Base-by-base conservation (phyloP, 2,797 vertebrate species). In the Nyctibius grandis region DNA sequence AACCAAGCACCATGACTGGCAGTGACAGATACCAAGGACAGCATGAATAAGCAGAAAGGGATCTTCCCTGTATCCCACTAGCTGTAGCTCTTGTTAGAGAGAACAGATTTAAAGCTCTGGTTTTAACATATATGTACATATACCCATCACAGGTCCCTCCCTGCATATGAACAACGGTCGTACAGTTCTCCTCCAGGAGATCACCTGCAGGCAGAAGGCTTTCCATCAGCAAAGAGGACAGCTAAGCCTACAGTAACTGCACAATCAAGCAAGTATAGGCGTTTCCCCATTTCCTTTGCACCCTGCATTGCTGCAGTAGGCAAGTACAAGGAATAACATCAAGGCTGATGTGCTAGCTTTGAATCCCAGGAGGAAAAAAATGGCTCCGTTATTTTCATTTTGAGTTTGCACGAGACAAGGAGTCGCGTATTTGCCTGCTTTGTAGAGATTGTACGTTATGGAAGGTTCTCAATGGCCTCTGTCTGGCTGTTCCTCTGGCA, bases 381-480 rank as follows among this genome's bases (percentile, higher is more conserved):
- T 0, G 1, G 6, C 22, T 69, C 19, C 0, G 1, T 50, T 57
- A 28, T 51, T 15, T 2, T 50, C 57, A 28, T 51, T 15, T 2
- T 26, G 38, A 85, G 18, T 23, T 69, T 40, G 31, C 36, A 34
- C 3, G 9, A 74, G 33, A 23, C 18, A 34, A 9, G 8, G 36
- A 59, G 4, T 0, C 34, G 4, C 15, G 34, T 57, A 40, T 50
- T 67, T 60, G 33, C 36, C 48, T 54, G 12, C 21, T 78, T 36
- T 8, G 7, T 3, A 73, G 33, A n/a, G 45, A 60, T 0, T n/a
- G 15, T 12, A 34, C 5, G 0, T 34, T 21, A 57, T 1, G n/a
- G 16, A 50, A 63, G 42, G 36, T 36, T 56, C 42, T 64, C 65
- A 42, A 2, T 3, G 6, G 60, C 19, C 19, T 74, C n/a, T 53